Conservation (phyloP, 2,888 invertebrate genomes). For the Bombylius discolor region DNA sequence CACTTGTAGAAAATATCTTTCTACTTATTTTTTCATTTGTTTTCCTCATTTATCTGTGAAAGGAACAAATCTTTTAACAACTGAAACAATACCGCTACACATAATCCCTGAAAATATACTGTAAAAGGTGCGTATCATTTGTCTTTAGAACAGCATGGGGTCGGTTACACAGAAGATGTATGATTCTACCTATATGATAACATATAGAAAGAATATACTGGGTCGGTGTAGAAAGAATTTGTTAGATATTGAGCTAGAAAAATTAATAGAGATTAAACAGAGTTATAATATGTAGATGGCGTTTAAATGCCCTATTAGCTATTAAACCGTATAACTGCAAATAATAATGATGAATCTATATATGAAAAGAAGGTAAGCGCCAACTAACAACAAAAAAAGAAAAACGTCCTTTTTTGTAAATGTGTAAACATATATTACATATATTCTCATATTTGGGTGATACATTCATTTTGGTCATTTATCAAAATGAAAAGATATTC, state of each 20-base stretch:
- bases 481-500: not conserved
- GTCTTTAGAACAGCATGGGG: conserved; percentile 6
- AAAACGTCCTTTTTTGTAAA: not conserved
- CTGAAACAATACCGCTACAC: not conserved
- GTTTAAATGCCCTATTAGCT: conserved; percentile 5
- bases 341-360: not conserved
- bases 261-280: too few relatives aligned
- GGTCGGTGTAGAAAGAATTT: too few relatives aligned
- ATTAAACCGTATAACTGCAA: not conserved
- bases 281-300: not conserved
- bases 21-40: not conserved
- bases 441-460: not conserved
- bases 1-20: too few relatives aligned
- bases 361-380: too few relatives aligned
- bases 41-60: not conserved
- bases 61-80: not conserved
- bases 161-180: conserved; percentile 1
- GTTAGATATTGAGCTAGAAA: too few relatives aligned
- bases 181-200: not conserved
- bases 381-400: not conserved
- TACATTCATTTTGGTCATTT: not conserved
- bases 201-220: too few relatives aligned
- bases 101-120: not conserved
- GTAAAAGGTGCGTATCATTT: conserved; percentile 4
- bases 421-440: not conserved